These are phyloP conservation scores for Cuculus canorus DNA, from an alignment of 2,797 vertebrate species.

Conservation along the genomic window DNA sequence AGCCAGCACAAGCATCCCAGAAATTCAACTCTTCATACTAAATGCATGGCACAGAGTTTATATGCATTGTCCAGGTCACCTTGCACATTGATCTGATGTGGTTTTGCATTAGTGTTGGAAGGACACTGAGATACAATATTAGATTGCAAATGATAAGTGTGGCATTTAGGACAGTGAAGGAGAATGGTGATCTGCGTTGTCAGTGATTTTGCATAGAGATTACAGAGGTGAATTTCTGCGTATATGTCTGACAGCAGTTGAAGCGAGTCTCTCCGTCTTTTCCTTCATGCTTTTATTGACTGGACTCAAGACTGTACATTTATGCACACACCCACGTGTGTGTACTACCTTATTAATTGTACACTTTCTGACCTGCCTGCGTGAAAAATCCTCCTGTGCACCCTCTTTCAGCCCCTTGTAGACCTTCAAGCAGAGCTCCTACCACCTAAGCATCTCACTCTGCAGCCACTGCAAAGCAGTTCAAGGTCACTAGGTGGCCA, in stretches of 20 bases:
- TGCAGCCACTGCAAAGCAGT: background rate
- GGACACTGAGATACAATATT: background rate
- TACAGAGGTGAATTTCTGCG: background rate
- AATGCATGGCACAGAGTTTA: background rate
- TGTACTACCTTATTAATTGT: background rate
- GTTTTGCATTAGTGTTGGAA: background rate
- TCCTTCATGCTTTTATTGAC: background rate
- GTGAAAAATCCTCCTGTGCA: background rate
- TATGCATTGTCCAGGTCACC: background rate
- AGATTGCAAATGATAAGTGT: background rate
- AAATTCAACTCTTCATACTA: background rate
- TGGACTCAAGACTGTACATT: background rate
- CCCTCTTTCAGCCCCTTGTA: rapidly evolving
- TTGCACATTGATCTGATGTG: background rate
- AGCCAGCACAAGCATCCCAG: background rate
- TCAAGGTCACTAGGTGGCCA: constrained; percentile 47
- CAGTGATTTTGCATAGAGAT: background rate
- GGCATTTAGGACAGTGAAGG: background rate
- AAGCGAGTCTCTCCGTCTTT: background rate
- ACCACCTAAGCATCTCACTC: background rate
- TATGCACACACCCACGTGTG: background rate
- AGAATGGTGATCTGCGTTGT: background rate
- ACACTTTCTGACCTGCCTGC: background rate
- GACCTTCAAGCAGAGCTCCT: background rate
- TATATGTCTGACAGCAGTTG: background rate